A percentile compares a stretch with the other conserved stretches of the same genome.
Evolutionary conservation across 2,888 invertebrate genomes (phyloP).

Genomic region (Ecdyonurus torrentis): DNA sequence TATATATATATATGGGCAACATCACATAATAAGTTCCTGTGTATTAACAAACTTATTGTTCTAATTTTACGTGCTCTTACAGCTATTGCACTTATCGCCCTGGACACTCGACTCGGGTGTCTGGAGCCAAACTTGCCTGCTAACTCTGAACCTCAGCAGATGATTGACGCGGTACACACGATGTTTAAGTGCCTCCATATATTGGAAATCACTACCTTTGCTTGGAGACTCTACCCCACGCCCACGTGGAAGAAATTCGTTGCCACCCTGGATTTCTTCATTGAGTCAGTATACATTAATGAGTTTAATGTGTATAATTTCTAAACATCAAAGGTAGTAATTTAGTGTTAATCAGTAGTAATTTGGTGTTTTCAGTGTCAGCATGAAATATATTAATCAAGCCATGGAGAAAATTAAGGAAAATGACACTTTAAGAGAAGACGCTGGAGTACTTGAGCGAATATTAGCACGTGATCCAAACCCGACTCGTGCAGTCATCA

Average conservation of each 20-base stretch:
- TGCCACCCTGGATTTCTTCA: not conserved
- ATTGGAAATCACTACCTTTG: constrained; percentile 20
- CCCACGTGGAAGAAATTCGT: not conserved
- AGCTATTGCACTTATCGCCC: constrained; percentile 25
- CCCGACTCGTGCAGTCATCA: constrained; percentile 38
- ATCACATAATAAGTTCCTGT: too few species aligned
- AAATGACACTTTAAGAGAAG: not conserved
- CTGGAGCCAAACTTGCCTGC: constrained; percentile 20
- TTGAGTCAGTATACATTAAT: too few species aligned
- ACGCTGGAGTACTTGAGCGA: constrained; percentile 35
- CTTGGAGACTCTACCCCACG: not conserved
- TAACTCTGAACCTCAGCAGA: constrained; percentile 25
- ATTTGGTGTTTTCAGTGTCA: constrained; percentile 15
- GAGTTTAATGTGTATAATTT: too few species aligned
- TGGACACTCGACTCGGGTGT: constrained; percentile 29
- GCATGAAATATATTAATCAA: constrained; percentile 20
- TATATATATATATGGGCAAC: too few species aligned
- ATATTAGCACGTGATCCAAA: constrained; percentile 25
- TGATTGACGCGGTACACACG: constrained; percentile 24
- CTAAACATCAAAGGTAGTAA: too few species aligned
- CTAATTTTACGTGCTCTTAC: too few species aligned
- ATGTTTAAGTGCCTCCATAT: constrained; percentile 20
- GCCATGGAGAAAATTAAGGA: constrained; percentile 14
- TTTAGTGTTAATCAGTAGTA: too few species aligned
- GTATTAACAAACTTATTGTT: too few species aligned